Conservation (phyloP, 2,888 invertebrate genomes). For the Synanthedon formicaeformis region DNA sequence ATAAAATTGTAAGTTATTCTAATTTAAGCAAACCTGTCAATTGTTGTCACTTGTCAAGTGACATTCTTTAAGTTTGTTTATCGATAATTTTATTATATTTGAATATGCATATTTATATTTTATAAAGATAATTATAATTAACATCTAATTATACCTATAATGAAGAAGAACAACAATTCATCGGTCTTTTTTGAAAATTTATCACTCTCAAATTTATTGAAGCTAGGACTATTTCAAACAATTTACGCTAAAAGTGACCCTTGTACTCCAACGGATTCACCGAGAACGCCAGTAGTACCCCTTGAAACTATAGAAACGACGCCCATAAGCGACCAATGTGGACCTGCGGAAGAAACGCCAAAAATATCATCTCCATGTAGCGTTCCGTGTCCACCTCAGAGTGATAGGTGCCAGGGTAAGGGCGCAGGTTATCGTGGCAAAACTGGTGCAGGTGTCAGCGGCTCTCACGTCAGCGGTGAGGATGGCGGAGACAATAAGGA, state of each 20-base stretch:
- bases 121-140: background rate
- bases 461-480: constrained; percentile 37
- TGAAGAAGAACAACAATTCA: background rate
- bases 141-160: background rate
- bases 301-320: constrained; percentile 1
- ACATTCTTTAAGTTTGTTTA: too few species aligned
- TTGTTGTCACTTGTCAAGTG: too few species aligned
- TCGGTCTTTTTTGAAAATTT: constrained; percentile 5
- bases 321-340: constrained; percentile 8
- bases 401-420: constrained; percentile 15
- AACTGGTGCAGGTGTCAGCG: constrained; percentile 57
- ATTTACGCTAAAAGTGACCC: constrained; percentile 42
- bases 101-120: too few species aligned
- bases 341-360: constrained; percentile 24
- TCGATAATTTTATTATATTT: too few species aligned
- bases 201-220: constrained; percentile 35
- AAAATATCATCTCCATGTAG: constrained; percentile 13
- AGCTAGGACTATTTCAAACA: constrained; percentile 35
- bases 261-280: constrained; percentile 20
- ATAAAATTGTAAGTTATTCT: too few species aligned
- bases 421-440: constrained; percentile 41
- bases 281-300: constrained; percentile 17
- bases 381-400: constrained; percentile 18
- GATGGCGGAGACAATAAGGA: constrained; percentile 22
- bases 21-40: too few species aligned